These are phyloP conservation scores for Bursaphelenchus mucronatus DNA, from an alignment of 1,140 invertebrate species.

Conservation along the genomic window DNA sequence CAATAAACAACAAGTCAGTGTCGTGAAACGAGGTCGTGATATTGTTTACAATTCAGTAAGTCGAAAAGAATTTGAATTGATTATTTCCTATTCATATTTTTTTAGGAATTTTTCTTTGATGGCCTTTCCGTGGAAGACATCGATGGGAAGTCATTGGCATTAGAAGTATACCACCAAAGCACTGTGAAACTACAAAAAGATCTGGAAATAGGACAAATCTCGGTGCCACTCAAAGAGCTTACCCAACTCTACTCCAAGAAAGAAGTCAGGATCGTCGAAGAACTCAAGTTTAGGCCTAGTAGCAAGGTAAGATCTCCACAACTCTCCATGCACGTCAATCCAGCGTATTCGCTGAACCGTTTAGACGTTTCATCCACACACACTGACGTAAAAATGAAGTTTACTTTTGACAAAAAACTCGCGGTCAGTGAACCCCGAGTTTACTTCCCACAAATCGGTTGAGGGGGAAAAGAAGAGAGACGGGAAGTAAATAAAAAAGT, in stretches of 20 bases:
- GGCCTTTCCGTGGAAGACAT: conserved; percentile 51
- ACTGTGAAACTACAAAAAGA: conserved; percentile 58
- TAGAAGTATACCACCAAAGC: conserved; percentile 55
- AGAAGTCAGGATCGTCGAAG: conserved; percentile 57
- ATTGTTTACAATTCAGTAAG: conserved; percentile 59
- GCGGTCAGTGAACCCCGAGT: too few relatives aligned
- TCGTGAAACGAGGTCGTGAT: conserved; percentile 57
- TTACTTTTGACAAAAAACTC: too few relatives aligned
- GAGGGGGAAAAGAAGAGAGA: too few relatives aligned
- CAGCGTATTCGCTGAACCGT: too few relatives aligned
- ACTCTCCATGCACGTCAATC: neutral
- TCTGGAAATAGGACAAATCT: conserved; percentile 49
- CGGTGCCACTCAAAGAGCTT: conserved; percentile 51
- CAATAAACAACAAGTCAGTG: conserved; percentile 47
- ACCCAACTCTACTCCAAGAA: conserved; percentile 54
- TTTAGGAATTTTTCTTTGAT: conserved; percentile 60
- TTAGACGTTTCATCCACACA: too few relatives aligned
- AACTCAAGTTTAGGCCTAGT: conserved; percentile 47
- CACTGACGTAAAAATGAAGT: too few relatives aligned
- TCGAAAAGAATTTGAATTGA: neutral
- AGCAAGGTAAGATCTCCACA: conserved; percentile 40
- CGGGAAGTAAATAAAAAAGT: too few relatives aligned
- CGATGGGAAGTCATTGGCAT: conserved; percentile 46
- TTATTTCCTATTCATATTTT: conserved; percentile 17
- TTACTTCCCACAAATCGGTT: too few relatives aligned